Percentiles rank a stretch among this genome's conserved stretches.
phyloP scores from a whole-genome alignment of 2,797 vertebrate genomes.

The Carapus acus region DNA sequence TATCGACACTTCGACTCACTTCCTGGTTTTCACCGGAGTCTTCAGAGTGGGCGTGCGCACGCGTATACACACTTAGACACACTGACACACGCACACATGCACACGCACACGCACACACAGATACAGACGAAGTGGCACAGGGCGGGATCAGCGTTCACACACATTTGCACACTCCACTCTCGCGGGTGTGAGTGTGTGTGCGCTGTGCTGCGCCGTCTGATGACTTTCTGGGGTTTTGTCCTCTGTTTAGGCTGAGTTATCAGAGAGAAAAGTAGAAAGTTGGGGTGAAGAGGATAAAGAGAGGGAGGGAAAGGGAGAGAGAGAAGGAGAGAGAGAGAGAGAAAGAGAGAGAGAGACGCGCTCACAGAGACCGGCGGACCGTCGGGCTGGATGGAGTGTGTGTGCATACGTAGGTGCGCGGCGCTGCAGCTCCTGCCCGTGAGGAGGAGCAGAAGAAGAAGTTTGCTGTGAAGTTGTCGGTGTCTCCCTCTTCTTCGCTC shows the following conservation, averaged over 20 bases:
- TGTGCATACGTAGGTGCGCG: neutral
- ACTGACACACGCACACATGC: neutral
- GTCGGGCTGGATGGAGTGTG: neutral
- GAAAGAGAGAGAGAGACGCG: neutral
- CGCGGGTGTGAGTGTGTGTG: neutral
- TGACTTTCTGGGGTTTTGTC: neutral
- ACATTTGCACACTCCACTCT: no score
- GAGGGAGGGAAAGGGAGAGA: neutral
- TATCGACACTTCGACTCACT: constrained; percentile 47
- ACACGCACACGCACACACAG: constrained; percentile 4
- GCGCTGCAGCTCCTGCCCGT: constrained; percentile 11
- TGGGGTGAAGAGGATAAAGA: no score
- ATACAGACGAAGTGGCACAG: neutral
- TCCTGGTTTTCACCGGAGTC: constrained; percentile 46
- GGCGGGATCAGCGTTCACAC: constrained; percentile 7
- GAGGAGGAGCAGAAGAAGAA: neutral
- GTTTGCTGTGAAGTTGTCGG: no score
- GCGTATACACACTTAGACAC: neutral
- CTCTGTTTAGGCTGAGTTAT: neutral
- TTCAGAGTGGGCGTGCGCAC: constrained; percentile 7
- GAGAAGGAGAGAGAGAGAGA: neutral
- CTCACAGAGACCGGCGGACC: no score
- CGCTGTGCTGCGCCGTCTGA: no score
- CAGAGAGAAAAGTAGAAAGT: neutral
- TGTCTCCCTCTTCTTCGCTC: neutral